Percentiles rank a stretch among this genome's conserved stretches.
Conservation (phyloP, 2,797 vertebrate species). For the Macroramphosus scolopax region DNA sequence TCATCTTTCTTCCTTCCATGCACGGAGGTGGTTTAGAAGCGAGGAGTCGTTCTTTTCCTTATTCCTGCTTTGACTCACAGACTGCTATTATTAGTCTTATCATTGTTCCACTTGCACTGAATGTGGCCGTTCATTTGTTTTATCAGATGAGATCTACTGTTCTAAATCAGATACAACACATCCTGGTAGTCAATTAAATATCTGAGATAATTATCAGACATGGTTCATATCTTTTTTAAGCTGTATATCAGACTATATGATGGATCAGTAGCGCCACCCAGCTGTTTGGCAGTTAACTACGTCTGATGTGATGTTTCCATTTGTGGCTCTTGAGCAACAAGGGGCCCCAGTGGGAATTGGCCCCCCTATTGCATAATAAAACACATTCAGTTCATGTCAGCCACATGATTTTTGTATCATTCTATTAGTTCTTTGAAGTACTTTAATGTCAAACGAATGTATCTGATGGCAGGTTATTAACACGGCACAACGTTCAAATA, state of each 20-base stretch:
- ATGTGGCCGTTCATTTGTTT: constrained; percentile 9
- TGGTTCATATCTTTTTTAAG: too few species aligned
- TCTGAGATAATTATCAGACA: too few species aligned
- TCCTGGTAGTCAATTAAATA: too few species aligned
- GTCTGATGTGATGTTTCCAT: neutral
- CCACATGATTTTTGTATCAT: too few species aligned
- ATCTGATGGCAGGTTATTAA: too few species aligned
- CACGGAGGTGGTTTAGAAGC: constrained; percentile 20
- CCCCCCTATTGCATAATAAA: too few species aligned
- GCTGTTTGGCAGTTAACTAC: neutral
- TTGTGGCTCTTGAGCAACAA: neutral
- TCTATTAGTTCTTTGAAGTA: too few species aligned
- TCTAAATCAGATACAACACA: constrained; percentile 1
- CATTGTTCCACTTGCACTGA: constrained; percentile 11
- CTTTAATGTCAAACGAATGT: too few species aligned
- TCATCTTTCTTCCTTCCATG: constrained; percentile 47
- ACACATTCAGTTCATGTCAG: too few species aligned
- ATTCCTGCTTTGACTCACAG: constrained; percentile 56
- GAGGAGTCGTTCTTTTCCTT: constrained; percentile 41
- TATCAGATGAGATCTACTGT: constrained; percentile 33
- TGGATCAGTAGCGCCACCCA: constrained; percentile 51
- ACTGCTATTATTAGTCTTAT: constrained; percentile 21
- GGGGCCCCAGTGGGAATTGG: neutral
- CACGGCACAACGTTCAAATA: too few species aligned
- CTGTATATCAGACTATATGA: neutral